Base-by-base conservation (phyloP, 2,888 invertebrate species). In the Tridacna gigas region DNA sequence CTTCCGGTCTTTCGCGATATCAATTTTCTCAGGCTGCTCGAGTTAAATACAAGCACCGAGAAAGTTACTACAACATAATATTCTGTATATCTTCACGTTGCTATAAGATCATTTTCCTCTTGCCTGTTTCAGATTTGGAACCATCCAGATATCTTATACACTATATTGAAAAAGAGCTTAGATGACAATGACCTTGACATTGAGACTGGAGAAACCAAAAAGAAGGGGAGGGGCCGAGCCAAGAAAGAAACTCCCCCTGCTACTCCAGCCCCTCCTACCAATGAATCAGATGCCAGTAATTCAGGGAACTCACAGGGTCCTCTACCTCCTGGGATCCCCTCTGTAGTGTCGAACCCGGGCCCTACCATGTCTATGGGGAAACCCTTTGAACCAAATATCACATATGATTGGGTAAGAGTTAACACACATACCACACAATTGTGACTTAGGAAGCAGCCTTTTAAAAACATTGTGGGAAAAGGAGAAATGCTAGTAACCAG, bases 111-210 rank as follows among this genome's bases (percentile, higher is more conserved):
- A 37, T 37, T 37, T 37, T 4, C 37, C 37, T 37, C 7, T 63
- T 18, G 22, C 25, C 20, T 77, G 22, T 86, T 91, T 47, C 86
- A 95, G 95, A 95, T 95, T 76, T 95, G 95, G 95, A 95, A 95
- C 88, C 95, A 95, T 88, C 95, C 95, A 11, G 95, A 95, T 86
- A 93, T 95, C 61, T 90, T 95, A 77, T 91, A 94, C 82, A 93
- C 93, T 74, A 89, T 93, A 37, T 91, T 92, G 73, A 93, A 94
- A 83, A 90, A 90, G 45, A 86, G 86, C 28, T 86, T 86, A 7
- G 92, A 92, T 79, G 95, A 94, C 69, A 91, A 93, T 88, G 94
- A 94, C 89, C 91, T 94, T 56, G 95, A 95, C 89, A 91, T 94
- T 84, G 94, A 93, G 56, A 88, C 91, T 47, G 91, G 88, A 13